Evolutionary conservation across 2,797 vertebrate species (phyloP), one percentile per base, ranked within the genome.

Genomic region (Sebastes itinus): DNA sequence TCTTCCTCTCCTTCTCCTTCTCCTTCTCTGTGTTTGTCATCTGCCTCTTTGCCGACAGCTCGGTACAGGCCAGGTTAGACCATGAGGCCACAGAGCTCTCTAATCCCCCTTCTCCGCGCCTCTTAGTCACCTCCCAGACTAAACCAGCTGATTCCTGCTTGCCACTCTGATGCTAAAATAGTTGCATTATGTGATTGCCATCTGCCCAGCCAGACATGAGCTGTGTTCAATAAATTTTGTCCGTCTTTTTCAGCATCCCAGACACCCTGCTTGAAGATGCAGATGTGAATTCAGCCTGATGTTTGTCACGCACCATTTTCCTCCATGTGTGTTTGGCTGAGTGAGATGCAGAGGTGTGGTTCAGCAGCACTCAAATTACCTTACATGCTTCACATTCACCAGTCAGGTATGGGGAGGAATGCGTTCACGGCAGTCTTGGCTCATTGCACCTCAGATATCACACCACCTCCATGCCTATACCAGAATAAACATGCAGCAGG

Each of bases 171-270:
- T 75, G 87, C 78, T 89, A 94, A 94, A 93, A 92, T 90, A 89
- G 89, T 85, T 78, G 66, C 81, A 75, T 90, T 92, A 93, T 90
- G 92, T 94, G 93, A 95, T 90, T 93, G 89, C 92, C 95, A 96
- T 95, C 89, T 95, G 94, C 90, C 89, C 90, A 70, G 90, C 92
- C 95, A 94, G 94, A 94, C 94, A 93, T 94, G 90, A 93, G 93
- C 90, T 93, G 91, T 85, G 89, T 92, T 93, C 92, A 94, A 90
- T 92, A 91, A 92, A 91, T 85, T 81, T 74, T 14, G 69, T 77
- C 87, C 81, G 72, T 88, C 87, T 72, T 81, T 81, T 83, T 90
- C 75, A 54, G 61, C 78, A 81, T 89, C 85, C 87, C 83, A 91
- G 88, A 89, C 85, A 86, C 80, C 54, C 83, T 77, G 75, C 81